Conservation (phyloP, 2,797 vertebrate species). For the Syndactyla subalaris region DNA sequence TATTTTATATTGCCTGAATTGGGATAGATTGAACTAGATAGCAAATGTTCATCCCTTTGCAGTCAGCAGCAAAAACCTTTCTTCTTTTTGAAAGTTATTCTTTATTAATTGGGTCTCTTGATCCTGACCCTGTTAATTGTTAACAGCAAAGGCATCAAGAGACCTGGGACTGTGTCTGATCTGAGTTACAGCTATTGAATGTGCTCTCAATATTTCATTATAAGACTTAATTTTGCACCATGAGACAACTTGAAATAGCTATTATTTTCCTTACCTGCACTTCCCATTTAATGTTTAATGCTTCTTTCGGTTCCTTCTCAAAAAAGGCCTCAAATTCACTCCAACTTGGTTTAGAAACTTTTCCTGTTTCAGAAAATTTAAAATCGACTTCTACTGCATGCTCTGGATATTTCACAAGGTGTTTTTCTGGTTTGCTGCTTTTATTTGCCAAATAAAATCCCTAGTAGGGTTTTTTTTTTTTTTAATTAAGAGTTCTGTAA, state of each 20-base stretch:
- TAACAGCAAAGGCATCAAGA: conserved; percentile 41
- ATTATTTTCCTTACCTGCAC: neutral
- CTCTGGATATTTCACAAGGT: neutral
- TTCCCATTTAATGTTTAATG: neutral
- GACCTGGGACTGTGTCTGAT: conserved; percentile 11
- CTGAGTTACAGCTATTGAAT: conserved; percentile 7
- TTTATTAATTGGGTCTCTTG: conserved; percentile 31
- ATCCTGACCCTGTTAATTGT: conserved; percentile 54
- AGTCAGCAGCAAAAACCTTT: neutral
- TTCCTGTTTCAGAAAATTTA: neutral
- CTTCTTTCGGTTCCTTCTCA: neutral
- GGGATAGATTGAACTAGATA: neutral
- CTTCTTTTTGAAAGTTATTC: neutral
- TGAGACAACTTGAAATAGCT: conserved; percentile 13
- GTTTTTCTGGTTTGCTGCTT: neutral
- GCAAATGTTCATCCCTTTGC: neutral
- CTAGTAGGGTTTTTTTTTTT: neutral
- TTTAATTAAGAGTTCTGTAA: neutral
- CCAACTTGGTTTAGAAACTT: neutral
- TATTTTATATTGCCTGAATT: neutral
- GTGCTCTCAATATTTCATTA: conserved; percentile 45
- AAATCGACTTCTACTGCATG: neutral
- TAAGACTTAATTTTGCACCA: conserved; percentile 23
- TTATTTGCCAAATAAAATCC: neutral
- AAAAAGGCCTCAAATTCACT: neutral